These are phyloP conservation scores for Chydorus sphaericus DNA, from an alignment of 2,888 invertebrate genomes.

Conservation along the genomic window DNA sequence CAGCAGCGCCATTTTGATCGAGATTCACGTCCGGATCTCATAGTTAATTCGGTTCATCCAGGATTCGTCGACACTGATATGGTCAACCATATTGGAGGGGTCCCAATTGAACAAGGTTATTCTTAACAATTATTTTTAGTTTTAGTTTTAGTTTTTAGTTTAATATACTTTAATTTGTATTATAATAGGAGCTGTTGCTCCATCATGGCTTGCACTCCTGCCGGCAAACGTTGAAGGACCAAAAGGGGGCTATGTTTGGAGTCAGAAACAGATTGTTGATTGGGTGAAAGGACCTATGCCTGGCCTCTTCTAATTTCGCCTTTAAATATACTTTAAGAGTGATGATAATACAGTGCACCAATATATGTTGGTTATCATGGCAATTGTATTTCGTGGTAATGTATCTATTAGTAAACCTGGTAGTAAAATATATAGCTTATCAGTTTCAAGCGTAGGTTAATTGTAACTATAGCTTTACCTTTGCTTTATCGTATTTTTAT, in stretches of 20 bases:
- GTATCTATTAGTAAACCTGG: too few species aligned
- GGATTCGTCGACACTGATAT: slow-evolving; percentile 12
- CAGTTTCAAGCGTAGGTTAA: too few species aligned
- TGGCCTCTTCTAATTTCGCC: too few species aligned
- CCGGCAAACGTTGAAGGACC: slow-evolving; percentile 5
- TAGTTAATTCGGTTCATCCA: slow-evolving; percentile 28
- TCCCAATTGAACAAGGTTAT: slow-evolving; percentile 12
- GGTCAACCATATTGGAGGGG: slow-evolving; percentile 5
- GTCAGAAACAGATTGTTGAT: slow-evolving; percentile 6
- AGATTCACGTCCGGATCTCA: slow-evolving; percentile 27
- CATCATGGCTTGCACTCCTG: slow-evolving; percentile 1
- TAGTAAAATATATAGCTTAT: too few species aligned
- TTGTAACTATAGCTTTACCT: too few species aligned
- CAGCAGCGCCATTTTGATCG: slow-evolving; percentile 45
- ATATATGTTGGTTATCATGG: too few species aligned
- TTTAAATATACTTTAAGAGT: too few species aligned
- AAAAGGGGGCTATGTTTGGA: slow-evolving; percentile 1
- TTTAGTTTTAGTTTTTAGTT: neutral
- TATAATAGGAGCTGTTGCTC: slow-evolving; percentile 9
- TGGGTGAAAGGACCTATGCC: slow-evolving; percentile 9
- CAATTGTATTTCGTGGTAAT: too few species aligned
- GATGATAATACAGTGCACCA: too few species aligned
- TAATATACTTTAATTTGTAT: neutral
- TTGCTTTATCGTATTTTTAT: too few species aligned
- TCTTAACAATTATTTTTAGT: neutral